Conservation (phyloP, 2,888 invertebrate species). For the Lamellibrachia satsuma region DNA sequence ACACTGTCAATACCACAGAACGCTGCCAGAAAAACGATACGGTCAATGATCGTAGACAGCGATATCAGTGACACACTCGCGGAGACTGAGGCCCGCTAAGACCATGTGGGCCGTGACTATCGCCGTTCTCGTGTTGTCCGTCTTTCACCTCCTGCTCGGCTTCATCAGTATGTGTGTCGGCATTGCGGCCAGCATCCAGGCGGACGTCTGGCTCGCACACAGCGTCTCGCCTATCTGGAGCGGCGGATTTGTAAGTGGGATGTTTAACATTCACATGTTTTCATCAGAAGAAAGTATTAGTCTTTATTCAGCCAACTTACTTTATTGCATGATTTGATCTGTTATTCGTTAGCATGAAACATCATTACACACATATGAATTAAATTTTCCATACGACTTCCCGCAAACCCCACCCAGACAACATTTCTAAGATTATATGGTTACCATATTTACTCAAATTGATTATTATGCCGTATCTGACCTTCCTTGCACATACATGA, state of each 20-base stretch:
- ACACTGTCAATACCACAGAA: background rate
- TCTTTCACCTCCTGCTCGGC: slow-evolving; percentile 59
- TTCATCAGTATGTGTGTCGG: slow-evolving; percentile 61
- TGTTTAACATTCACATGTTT: background rate
- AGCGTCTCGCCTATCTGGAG: slow-evolving; percentile 66
- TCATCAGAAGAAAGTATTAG: no score
- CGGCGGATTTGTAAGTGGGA: slow-evolving; percentile 63
- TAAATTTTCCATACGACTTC: no score
- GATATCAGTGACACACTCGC: background rate
- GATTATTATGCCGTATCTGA: background rate
- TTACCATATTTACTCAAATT: background rate
- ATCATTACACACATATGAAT: no score
- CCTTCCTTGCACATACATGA: background rate
- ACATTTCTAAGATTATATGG: no score
- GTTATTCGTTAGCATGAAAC: no score
- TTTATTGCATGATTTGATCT: no score
- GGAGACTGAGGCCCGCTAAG: background rate
- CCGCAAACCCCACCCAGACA: no score
- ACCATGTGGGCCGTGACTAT: slow-evolving; percentile 53
- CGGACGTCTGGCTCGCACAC: slow-evolving; percentile 65
- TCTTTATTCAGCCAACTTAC: no score
- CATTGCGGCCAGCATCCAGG: slow-evolving; percentile 59
- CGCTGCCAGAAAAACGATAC: background rate
- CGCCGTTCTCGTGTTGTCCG: slow-evolving; percentile 58
- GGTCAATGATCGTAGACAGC: background rate